phyloP scores from a whole-genome alignment of 2,797 vertebrate species.

The Sebastes glaucus region DNA sequence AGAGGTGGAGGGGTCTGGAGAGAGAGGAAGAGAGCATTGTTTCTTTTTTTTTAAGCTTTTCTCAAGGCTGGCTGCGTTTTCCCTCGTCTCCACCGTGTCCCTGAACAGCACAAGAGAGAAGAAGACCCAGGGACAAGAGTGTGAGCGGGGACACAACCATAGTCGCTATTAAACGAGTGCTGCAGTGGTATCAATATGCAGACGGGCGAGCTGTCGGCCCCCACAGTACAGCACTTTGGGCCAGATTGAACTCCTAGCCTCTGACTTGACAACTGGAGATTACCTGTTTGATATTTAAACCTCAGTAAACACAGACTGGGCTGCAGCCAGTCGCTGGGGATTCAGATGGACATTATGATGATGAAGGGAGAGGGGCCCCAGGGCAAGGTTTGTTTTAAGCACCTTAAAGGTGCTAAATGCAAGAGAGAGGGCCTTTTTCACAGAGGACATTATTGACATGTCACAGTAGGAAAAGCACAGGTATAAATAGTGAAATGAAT shows the following conservation, averaged over 20 bases:
- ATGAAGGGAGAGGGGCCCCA: not conserved
- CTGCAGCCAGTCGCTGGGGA: not conserved
- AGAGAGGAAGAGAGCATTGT: not conserved
- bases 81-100: conserved; percentile 6
- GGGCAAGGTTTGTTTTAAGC: not conserved
- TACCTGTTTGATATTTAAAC: conserved; percentile 48
- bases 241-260: conserved; percentile 46
- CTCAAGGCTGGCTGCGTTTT: conserved; percentile 29
- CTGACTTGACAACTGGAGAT: conserved; percentile 27
- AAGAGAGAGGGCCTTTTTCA: too few species aligned
- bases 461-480: too few species aligned
- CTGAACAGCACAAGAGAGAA: conserved; percentile 47
- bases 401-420: not conserved
- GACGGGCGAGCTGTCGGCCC: conserved; percentile 4
- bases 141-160: not conserved
- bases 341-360: conserved; percentile 19
- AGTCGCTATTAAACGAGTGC: conserved; percentile 9
- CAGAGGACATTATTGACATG: too few species aligned
- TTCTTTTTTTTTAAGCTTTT: conserved; percentile 35
- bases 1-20: not conserved
- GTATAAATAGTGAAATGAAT: too few species aligned
- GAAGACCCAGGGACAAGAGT: conserved; percentile 4
- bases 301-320: not conserved
- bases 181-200: conserved; percentile 37
- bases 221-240: conserved; percentile 28